phyloP scores from a whole-genome alignment of 2,797 vertebrate genomes.

The Mus spretus region DNA sequence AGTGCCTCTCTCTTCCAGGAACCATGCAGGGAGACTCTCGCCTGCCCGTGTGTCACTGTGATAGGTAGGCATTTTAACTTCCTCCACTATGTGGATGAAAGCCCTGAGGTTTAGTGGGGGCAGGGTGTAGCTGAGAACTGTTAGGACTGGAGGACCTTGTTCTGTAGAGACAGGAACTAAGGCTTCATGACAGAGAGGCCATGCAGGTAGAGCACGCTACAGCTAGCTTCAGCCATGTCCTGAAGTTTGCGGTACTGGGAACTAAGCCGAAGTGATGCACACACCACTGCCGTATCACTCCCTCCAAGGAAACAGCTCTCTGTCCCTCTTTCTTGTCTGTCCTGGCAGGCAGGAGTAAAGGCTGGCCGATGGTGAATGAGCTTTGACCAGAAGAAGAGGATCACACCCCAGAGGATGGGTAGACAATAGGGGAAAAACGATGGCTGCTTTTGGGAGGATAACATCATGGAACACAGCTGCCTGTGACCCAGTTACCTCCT shows the following conservation, averaged over 20 bases:
- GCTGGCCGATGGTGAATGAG: not conserved
- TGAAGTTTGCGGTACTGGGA: not conserved
- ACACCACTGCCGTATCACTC: not conserved
- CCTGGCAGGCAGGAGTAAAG: not conserved
- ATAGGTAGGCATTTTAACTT: not conserved
- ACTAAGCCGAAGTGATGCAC: not conserved
- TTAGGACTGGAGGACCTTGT: not conserved
- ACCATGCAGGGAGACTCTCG: not conserved
- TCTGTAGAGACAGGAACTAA: not conserved
- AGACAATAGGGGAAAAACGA: not conserved
- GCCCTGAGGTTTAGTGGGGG: not conserved
- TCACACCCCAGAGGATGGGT: not conserved
- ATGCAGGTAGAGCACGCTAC: not conserved
- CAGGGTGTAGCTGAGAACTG: not conserved
- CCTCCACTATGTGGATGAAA: not conserved
- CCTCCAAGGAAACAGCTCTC: not conserved
- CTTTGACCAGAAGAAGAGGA: not conserved
- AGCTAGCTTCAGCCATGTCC: not conserved
- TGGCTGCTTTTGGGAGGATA: not conserved
- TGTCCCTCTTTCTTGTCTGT: not conserved
- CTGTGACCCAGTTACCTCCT: not conserved
- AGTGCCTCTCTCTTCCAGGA: not conserved
- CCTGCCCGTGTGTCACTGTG: not conserved
- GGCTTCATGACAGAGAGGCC: not conserved
- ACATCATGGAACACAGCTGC: not conserved